phyloP scores from a whole-genome alignment of 2,888 invertebrate genomes.

The Ochropacha duplaris region DNA sequence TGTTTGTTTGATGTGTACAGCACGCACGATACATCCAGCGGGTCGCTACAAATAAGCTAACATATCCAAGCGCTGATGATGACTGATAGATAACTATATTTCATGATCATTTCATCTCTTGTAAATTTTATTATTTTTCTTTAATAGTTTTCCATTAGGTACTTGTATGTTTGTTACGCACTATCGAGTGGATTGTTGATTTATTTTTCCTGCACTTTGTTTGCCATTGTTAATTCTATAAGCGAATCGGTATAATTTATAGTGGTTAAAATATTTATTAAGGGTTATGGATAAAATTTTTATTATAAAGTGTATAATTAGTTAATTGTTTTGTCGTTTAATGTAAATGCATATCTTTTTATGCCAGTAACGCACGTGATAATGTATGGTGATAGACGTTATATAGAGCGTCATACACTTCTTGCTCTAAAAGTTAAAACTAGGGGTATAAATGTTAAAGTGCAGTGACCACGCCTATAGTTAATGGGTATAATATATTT shows the following conservation, averaged over 20 bases:
- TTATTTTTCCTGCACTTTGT: slow-evolving; percentile 68
- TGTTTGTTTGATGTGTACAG: neutral
- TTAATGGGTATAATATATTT: slow-evolving; percentile 61
- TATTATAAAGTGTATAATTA: slow-evolving; percentile 47
- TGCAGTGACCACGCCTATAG: slow-evolving; percentile 45
- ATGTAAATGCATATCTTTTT: slow-evolving; percentile 73
- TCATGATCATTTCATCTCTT: neutral
- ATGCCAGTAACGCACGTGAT: slow-evolving; percentile 79
- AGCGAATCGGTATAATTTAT: slow-evolving; percentile 57
- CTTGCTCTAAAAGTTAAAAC: slow-evolving; percentile 30
- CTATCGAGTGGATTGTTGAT: slow-evolving; percentile 69
- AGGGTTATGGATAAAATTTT: slow-evolving; percentile 72
- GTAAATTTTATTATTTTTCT: slow-evolving; percentile 19
- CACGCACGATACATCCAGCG: neutral
- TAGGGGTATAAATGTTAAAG: slow-evolving; percentile 20
- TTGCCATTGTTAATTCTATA: slow-evolving; percentile 69
- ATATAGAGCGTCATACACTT: slow-evolving; percentile 35
- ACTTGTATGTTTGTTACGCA: slow-evolving; percentile 68
- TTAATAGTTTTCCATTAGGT: slow-evolving; percentile 25
- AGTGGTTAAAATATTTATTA: slow-evolving; percentile 64
- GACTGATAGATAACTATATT: slow-evolving; percentile 7
- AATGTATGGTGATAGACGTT: slow-evolving; percentile 73
- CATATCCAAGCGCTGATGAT: neutral
- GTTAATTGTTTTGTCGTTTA: slow-evolving; percentile 57
- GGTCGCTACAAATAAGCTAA: neutral